phyloP scores from a whole-genome alignment of 2,888 invertebrate species.

The Tetragnatha montana region DNA sequence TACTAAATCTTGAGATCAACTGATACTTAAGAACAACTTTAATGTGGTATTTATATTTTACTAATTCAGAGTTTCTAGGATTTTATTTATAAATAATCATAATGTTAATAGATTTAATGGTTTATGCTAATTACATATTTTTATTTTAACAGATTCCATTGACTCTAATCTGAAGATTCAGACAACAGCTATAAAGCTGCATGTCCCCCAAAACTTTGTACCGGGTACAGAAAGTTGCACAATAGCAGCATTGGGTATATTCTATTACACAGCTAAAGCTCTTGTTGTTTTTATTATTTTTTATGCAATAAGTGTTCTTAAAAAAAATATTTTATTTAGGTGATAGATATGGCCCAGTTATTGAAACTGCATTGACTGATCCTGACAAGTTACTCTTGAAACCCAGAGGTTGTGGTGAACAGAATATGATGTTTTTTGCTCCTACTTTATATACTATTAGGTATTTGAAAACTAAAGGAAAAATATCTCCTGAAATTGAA shows the following conservation, averaged over 20 bases:
- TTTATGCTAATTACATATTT: too few relatives aligned
- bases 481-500: slow-evolving; percentile 66
- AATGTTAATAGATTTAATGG: too few relatives aligned
- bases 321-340: slow-evolving; percentile 35
- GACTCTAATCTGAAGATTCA: slow-evolving; percentile 69
- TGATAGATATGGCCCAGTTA: slow-evolving; percentile 70
- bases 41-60: not conserved
- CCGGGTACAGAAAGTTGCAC: slow-evolving; percentile 71
- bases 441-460: slow-evolving; percentile 72
- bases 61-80: too few relatives aligned
- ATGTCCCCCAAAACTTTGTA: slow-evolving; percentile 63
- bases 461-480: slow-evolving; percentile 70
- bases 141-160: slow-evolving; percentile 62
- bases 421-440: slow-evolving; percentile 72
- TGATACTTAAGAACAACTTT: too few relatives aligned
- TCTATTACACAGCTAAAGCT: not conserved
- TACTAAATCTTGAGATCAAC: too few relatives aligned
- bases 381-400: slow-evolving; percentile 69
- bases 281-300: not conserved
- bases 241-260: slow-evolving; percentile 70
- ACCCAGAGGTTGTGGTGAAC: slow-evolving; percentile 73
- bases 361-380: slow-evolving; percentile 69
- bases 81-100: too few relatives aligned
- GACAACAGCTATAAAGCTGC: slow-evolving; percentile 65
- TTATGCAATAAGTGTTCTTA: not conserved